Conservation (phyloP, 2,888 invertebrate genomes). For the Sminthurinus aureus region DNA sequence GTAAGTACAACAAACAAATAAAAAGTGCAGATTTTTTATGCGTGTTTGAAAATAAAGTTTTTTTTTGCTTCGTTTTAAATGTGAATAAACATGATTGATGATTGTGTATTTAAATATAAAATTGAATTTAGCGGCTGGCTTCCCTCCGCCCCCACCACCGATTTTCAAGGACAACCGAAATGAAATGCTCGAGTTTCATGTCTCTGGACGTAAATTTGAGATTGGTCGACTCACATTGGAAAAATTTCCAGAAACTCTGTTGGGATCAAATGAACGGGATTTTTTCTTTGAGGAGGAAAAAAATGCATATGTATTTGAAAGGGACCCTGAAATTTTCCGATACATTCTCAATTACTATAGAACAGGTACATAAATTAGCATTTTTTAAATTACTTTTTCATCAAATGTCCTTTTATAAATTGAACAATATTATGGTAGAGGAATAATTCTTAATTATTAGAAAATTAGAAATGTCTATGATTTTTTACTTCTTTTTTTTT, state of each 20-base stretch:
- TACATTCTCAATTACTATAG: neutral
- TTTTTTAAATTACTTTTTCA: neutral
- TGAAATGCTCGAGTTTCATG: neutral
- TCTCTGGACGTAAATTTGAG: neutral
- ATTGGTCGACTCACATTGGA: neutral
- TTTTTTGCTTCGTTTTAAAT: no score
- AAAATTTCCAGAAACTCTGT: neutral
- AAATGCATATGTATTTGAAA: neutral
- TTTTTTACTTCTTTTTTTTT: neutral
- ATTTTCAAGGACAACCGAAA: constrained; percentile 77
- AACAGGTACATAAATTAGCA: neutral
- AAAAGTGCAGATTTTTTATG: no score
- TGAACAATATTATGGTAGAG: neutral
- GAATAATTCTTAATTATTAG: no score
- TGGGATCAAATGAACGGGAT: neutral
- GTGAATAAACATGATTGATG: no score
- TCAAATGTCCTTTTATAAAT: no score
- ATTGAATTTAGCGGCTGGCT: constrained; percentile 2
- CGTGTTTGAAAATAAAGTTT: neutral
- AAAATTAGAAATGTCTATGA: neutral
- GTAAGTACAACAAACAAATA: no score
- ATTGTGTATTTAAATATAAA: no score
- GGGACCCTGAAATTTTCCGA: neutral
- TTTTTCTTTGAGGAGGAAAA: neutral
- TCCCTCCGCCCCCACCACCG: constrained; percentile 87